Base-by-base conservation (phyloP, 1,140 invertebrate species). In the Pinna nobilis region DNA sequence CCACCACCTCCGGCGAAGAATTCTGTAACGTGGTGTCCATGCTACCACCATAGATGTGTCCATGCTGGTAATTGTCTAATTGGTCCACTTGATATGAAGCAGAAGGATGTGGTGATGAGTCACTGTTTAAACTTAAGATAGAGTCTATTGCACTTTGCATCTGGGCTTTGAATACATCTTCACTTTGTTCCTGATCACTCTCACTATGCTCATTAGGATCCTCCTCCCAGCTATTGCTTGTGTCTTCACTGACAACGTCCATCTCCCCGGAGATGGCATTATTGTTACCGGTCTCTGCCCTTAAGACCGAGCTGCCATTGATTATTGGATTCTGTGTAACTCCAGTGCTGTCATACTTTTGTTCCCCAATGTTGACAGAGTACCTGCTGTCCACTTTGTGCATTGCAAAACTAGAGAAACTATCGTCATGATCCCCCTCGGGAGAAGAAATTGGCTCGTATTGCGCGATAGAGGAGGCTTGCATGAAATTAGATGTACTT, bases 81-180 rank as follows among this genome's bases (percentile, higher is more conserved):
- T 67, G 39, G 55, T 64, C 35, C 53, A 47, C 57, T 20, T 67
- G 53, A 23, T 50, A 50, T 30, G 37, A 64, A 23, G 53, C 39
- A 13, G 57, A 39, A n/a, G 64, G 64, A 32, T 51, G n/a, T 37
- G 41, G 49, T 51, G 50, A 33, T 37, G 47, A 23, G 41, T 63
- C 74, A 33, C 76, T 63, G 60, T 70, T 81, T 20, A 81, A 66
- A 71, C 78, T 77, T 20, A 86, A 70, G 66, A 86, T 84, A 37
- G 83, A 84, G 50, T 84, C 79, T 72, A 86, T 84, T 77, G 84
- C 84, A 78, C 77, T 82, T 70, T 84, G 80, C 79, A 84, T 80
- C 64, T 84, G 79, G 39, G 77, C 76, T 59, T 82, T 85, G 9
- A 83, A 68, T 59, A 76, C 74, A 61, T 67, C 41, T 11, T 70